Evolutionary conservation across 2,113 vertebrate genomes (phyloP), one percentile per base, ranked within the genome.

Genomic region (Scophthalmus maximus): DNA sequence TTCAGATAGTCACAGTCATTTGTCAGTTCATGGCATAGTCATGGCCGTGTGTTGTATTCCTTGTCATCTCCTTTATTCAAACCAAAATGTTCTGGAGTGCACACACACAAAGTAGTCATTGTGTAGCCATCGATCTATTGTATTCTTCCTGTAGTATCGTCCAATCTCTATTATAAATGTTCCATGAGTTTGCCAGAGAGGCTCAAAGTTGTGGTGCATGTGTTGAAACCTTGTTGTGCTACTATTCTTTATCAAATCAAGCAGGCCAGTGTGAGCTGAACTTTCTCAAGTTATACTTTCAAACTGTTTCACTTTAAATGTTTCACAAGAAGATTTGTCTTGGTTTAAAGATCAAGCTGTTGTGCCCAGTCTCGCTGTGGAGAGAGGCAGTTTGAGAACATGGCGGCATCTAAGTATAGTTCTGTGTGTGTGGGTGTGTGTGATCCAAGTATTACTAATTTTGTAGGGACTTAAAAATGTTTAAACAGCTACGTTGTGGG

Each of bases 371-470:
- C 34, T 36, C 9, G 14, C 36, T 40, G 36, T 38, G 36, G 36
- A 6, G 4, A 6, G 4, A 14, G 36, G 12, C 36, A 38, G 36
- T 38, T 15, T 38, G 36, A 15, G 36, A 15, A 40, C 36, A 40
- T 40, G 52, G 42, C 63, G 56, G 61, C 64, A 68, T 85, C 73
- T 73, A 83, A 85, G 64, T 84, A 76, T 84, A 84, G 64, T 72
- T 82, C 0, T 77, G 20, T 77, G 18, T 55, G 61, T 57, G n/a
- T 55, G 17, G 5, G 22, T 8, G 5, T 18, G 42, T 42, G 14
- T 47, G n/a, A 12, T 47, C 18, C 18, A 8, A 20, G 6, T 44
- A n/a, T 44, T 47, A 47, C 44, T 47, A 8, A 47, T 47, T n/a
- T 47, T 47, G 3, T 47, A 10, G 20, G 44, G 20, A 47, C 44